A percentile compares a stretch with the other conserved stretches of the same genome.
These are phyloP conservation scores for Notodonta ziczac DNA, from an alignment of 2,888 invertebrate genomes.

Conservation along the genomic window DNA sequence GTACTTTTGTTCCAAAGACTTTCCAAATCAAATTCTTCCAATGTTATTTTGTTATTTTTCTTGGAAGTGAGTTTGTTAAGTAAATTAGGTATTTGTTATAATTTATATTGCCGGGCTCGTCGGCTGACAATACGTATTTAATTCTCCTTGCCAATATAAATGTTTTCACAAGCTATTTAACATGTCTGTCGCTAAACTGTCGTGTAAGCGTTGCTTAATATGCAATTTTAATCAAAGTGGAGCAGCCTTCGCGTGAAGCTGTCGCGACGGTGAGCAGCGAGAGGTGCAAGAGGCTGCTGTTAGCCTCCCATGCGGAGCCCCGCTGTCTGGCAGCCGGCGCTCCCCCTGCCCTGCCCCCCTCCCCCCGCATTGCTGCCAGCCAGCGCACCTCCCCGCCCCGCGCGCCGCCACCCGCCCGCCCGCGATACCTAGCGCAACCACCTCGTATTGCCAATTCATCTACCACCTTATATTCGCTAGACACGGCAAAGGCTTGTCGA, in stretches of 20 bases:
- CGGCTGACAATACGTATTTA: slow-evolving; percentile 23
- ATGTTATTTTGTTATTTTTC: slow-evolving; percentile 3
- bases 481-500: slow-evolving; percentile 50
- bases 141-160: slow-evolving; percentile 24
- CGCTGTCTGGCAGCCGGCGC: slow-evolving; percentile 81
- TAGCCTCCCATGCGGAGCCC: slow-evolving; percentile 84
- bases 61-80: slow-evolving; percentile 7
- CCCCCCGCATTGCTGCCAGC: slow-evolving; percentile 68
- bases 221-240: slow-evolving; percentile 75
- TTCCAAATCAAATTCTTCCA: background rate
- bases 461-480: slow-evolving; percentile 58
- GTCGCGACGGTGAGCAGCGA: slow-evolving; percentile 74
- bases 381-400: slow-evolving; percentile 38
- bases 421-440: slow-evolving; percentile 71
- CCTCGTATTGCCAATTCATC: slow-evolving; percentile 69
- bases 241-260: slow-evolving; percentile 76
- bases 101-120: slow-evolving; percentile 12
- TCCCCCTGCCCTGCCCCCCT: slow-evolving; percentile 38
- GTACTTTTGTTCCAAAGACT: too few relatives aligned
- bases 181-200: slow-evolving; percentile 42
- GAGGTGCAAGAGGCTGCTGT: slow-evolving; percentile 80
- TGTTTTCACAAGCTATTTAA: slow-evolving; percentile 41
- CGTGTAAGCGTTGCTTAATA: slow-evolving; percentile 53
- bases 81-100: slow-evolving; percentile 13
- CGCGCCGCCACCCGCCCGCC: slow-evolving; percentile 42